Percentiles rank a stretch among this genome's conserved stretches.
Evolutionary conservation across 2,888 invertebrate genomes (phyloP).

Genomic region (Dorcus parallelipipedus): DNA sequence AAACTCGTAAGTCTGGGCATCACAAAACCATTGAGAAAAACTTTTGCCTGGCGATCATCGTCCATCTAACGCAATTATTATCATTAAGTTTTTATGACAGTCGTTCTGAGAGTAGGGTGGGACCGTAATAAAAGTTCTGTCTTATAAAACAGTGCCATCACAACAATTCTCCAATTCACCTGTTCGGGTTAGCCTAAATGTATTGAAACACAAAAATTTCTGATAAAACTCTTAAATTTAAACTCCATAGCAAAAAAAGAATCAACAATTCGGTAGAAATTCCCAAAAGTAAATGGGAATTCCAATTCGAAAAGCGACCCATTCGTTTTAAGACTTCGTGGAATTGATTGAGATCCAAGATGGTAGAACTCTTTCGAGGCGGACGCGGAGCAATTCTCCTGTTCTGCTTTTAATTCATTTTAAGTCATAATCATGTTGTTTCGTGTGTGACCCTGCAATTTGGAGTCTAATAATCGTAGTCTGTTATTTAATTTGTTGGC

Average conservation of each 20-base stretch:
- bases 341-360: not conserved
- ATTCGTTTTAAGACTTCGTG: too few relatives aligned
- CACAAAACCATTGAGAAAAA: conserved; percentile 36
- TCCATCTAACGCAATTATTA: conserved; percentile 35
- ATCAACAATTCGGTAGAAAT: too few relatives aligned
- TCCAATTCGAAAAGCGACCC: too few relatives aligned
- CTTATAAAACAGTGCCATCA: conserved; percentile 31
- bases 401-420: conserved; percentile 27
- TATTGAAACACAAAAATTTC: not conserved
- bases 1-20: conserved; percentile 26
- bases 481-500: conserved; percentile 15
- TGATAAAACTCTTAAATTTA: too few relatives aligned
- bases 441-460: conserved; percentile 26
- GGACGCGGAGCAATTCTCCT: conserved; percentile 7
- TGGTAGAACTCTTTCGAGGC: not conserved
- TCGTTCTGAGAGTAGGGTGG: conserved; percentile 17
- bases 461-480: conserved; percentile 24
- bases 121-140: conserved; percentile 18
- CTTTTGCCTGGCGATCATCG: conserved; percentile 21
- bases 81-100: conserved; percentile 35
- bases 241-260: too few relatives aligned
- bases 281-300: too few relatives aligned
- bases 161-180: not conserved
- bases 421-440: conserved; percentile 26
- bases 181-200: not conserved